A percentile compares a stretch with the other conserved stretches of the same genome.
Evolutionary conservation across 2,888 invertebrate species (phyloP).

Genomic region (Leptura quadrifasciata): DNA sequence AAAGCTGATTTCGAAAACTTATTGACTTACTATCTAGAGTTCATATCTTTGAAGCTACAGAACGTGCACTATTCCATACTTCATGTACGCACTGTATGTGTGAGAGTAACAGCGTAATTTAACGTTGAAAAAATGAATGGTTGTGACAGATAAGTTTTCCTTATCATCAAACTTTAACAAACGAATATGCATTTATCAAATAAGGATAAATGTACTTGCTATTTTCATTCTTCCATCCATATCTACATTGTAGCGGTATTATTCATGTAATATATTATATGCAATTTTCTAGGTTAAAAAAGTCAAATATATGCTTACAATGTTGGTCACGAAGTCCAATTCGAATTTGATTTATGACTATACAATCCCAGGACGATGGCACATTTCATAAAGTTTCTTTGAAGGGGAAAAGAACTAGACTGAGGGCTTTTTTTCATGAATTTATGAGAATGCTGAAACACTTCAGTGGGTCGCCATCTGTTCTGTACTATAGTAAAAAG

Average conservation of each 20-base stretch:
- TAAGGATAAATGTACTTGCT: too few relatives aligned
- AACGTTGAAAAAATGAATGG: too few relatives aligned
- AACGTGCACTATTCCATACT: too few relatives aligned
- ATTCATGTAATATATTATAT: not conserved
- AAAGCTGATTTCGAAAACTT: too few relatives aligned
- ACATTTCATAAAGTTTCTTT: conserved; percentile 37
- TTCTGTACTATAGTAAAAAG: conserved; percentile 2
- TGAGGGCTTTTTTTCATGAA: conserved; percentile 14
- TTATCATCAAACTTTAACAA: not conserved
- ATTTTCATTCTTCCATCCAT: not conserved
- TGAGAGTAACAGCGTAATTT: too few relatives aligned
- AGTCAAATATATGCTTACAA: conserved; percentile 11
- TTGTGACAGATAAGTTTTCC: not conserved
- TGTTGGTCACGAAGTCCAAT: conserved; percentile 32
- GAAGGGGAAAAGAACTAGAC: not conserved
- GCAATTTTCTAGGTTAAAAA: conserved; percentile 1
- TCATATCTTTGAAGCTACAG: too few relatives aligned
- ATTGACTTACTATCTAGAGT: too few relatives aligned
- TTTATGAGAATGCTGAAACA: conserved; percentile 31
- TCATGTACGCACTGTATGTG: too few relatives aligned
- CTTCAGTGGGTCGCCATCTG: conserved; percentile 25
- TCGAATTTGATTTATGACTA: conserved; percentile 37
- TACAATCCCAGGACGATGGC: conserved; percentile 26
- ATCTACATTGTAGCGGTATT: not conserved
- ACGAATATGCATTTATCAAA: too few relatives aligned